Percentiles rank a stretch among this genome's conserved stretches.
Conservation (phyloP, 2,797 vertebrate genomes). For the Scolopax bukidnonensis region DNA sequence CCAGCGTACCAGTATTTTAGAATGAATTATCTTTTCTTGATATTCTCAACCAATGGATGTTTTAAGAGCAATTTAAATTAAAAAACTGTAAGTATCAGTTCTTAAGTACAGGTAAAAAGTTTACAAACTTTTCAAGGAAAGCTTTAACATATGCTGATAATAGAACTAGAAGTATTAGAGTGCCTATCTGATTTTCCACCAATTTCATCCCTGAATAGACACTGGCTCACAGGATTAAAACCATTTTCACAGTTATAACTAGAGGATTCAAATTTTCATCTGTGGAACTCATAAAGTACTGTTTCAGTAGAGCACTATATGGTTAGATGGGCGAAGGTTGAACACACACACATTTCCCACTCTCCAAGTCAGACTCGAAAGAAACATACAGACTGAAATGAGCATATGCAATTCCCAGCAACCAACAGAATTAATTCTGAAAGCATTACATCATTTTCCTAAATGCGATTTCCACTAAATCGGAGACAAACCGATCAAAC, state of each 20-base stretch:
- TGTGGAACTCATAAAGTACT: neutral
- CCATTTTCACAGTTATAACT: neutral
- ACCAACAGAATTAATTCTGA: neutral
- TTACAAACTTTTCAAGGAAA: neutral
- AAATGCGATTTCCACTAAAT: constrained; percentile 19
- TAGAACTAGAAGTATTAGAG: neutral
- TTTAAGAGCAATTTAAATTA: neutral
- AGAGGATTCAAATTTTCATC: neutral
- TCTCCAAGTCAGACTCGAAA: neutral
- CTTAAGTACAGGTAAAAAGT: neutral
- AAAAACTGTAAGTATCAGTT: neutral
- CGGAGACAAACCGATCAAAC: constrained; percentile 18
- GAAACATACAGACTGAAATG: neutral
- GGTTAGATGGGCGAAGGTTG: neutral
- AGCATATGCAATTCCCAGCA: neutral
- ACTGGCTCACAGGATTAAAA: neutral
- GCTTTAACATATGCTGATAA: neutral
- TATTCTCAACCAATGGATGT: neutral
- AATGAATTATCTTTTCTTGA: neutral
- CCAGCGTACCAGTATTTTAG: neutral
- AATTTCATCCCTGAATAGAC: neutral
- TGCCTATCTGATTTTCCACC: neutral
- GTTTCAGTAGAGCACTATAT: neutral
- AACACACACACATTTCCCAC: neutral
- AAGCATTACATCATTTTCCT: constrained; percentile 7